Evolutionary conservation across 2,888 invertebrate species (phyloP).

Genomic region (Acrobasis consociella): DNA sequence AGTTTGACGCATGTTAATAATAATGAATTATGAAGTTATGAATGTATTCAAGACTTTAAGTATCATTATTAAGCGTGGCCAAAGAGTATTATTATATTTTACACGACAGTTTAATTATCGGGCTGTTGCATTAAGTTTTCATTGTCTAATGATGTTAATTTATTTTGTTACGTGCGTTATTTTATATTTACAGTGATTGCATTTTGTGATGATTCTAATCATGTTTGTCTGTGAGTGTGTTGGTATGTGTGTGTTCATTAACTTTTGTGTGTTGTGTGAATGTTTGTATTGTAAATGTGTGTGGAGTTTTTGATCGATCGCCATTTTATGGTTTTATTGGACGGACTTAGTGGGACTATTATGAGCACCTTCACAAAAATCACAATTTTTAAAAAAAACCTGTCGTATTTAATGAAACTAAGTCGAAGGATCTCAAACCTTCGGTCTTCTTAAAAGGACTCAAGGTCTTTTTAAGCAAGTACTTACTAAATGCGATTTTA

Average conservation of each 20-base stretch:
- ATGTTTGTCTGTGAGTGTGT: conserved; percentile 46
- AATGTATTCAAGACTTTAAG: conserved; percentile 4
- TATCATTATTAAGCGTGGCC: conserved; percentile 24
- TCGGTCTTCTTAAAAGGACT: too few species aligned
- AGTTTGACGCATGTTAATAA: neutral
- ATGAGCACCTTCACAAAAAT: too few species aligned
- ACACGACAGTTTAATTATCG: conserved; percentile 34
- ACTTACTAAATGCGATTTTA: too few species aligned
- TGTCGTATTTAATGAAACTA: too few species aligned
- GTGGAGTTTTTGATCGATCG: conserved; percentile 40
- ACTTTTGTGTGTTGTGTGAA: conserved; percentile 38
- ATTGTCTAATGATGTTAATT: conserved; percentile 56
- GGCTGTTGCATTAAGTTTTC: conserved; percentile 68
- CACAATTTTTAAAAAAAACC: too few species aligned
- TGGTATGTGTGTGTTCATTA: conserved; percentile 37
- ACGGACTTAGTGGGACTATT: conserved; percentile 21
- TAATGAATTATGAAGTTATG: neutral
- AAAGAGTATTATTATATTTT: conserved; percentile 39
- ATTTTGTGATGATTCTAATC: conserved; percentile 57
- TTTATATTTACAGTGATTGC: conserved; percentile 41
- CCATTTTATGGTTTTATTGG: conserved; percentile 57
- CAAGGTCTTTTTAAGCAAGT: too few species aligned
- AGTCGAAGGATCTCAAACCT: too few species aligned
- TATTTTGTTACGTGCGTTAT: conserved; percentile 48
- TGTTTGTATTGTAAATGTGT: conserved; percentile 34